Conservation (phyloP, 2,888 invertebrate species). For the Chrysolina americana region DNA sequence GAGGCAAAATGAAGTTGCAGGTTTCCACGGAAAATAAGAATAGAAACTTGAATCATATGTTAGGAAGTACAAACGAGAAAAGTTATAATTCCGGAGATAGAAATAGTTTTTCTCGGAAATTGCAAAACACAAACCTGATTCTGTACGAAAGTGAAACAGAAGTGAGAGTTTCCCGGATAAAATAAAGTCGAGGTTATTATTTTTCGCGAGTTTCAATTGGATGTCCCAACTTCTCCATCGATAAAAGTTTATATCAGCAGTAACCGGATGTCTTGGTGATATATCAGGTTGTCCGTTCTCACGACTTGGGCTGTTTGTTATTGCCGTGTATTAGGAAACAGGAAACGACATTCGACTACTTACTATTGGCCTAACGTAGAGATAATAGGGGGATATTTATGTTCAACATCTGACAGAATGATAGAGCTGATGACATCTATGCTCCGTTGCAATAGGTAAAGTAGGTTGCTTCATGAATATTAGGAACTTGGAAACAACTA, state of each 20-base stretch:
- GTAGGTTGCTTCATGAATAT: no score
- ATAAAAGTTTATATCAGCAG: conserved; percentile 11
- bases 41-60: background rate
- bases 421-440: background rate
- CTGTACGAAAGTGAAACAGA: background rate
- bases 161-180: background rate
- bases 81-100: background rate
- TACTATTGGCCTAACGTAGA: background rate
- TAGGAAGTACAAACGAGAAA: background rate
- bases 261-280: background rate
- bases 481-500: no score
- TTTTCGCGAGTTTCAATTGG: conserved; percentile 6
- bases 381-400: background rate
- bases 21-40: background rate
- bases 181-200: conserved; percentile 11
- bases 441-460: background rate
- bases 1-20: no score
- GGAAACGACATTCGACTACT: background rate
- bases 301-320: background rate
- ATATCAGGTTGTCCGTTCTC: conserved; percentile 4
- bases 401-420: background rate
- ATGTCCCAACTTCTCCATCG: conserved; percentile 9
- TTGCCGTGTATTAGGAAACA: background rate
- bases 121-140: background rate
- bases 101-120: conserved; percentile 2